A percentile compares a stretch with the other conserved stretches of the same genome.
Conservation (phyloP, 2,888 invertebrate genomes). For the Masnerella sp. region DNA sequence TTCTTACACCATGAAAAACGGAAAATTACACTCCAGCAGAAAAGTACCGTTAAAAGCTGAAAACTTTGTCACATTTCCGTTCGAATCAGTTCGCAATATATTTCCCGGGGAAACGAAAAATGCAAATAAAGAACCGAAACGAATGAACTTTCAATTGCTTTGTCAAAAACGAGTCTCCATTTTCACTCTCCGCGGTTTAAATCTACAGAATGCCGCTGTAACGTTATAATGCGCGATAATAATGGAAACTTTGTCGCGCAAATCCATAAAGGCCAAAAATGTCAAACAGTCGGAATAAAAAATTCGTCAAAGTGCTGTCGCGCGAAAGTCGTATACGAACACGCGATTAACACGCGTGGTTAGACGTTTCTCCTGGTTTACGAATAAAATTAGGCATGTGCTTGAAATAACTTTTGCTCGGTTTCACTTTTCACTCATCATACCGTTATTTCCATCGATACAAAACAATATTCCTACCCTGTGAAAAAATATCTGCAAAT, state of each 20-base stretch:
- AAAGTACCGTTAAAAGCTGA: neutral
- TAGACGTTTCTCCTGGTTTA: constrained; percentile 60
- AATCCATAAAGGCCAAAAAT: neutral
- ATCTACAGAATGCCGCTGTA: neutral
- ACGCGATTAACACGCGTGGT: constrained; percentile 3
- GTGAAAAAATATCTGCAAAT: too few relatives aligned
- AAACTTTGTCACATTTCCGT: neutral
- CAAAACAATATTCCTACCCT: too few relatives aligned
- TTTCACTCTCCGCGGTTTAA: too few relatives aligned
- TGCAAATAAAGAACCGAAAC: too few relatives aligned
- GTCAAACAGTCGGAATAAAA: constrained; percentile 8
- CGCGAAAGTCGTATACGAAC: constrained; percentile 1
- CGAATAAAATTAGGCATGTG: constrained; percentile 48
- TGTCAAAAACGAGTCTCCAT: too few relatives aligned
- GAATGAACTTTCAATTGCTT: too few relatives aligned
- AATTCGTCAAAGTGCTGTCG: constrained; percentile 20
- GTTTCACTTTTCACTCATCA: neutral
- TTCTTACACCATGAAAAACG: constrained; percentile 19
- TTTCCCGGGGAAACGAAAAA: too few relatives aligned
- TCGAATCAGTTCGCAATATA: neutral
- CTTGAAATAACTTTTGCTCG: constrained; percentile 48
- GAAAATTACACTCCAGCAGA: neutral
- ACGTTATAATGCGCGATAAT: neutral
- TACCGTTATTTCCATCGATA: too few relatives aligned
- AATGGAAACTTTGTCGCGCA: neutral